phyloP scores from a whole-genome alignment of 2,888 invertebrate genomes.

The Pyrgus malvae region DNA sequence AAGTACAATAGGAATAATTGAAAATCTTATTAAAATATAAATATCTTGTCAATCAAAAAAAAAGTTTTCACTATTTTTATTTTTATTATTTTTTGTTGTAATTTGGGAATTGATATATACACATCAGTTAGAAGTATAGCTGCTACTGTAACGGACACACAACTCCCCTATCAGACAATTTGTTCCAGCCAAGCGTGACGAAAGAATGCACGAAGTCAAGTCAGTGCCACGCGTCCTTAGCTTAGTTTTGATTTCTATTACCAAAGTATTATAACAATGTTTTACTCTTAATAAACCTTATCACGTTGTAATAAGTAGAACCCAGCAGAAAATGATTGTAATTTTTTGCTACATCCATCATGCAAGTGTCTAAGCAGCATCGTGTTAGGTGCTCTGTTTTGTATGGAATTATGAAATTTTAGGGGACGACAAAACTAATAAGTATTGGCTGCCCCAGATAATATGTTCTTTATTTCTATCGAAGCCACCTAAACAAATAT shows the following conservation, averaged over 20 bases:
- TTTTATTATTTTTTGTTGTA: background rate
- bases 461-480: too few relatives aligned
- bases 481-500: too few relatives aligned
- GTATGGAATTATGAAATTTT: background rate
- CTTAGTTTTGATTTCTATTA: slow-evolving; percentile 47
- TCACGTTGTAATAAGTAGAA: background rate
- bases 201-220: slow-evolving; percentile 67
- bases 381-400: background rate
- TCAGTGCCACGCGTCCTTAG: slow-evolving; percentile 61
- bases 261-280: slow-evolving; percentile 48
- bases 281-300: slow-evolving; percentile 42
- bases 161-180: slow-evolving; percentile 65
- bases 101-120: too few relatives aligned
- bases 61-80: too few relatives aligned
- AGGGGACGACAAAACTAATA: too few relatives aligned
- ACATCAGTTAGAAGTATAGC: too few relatives aligned
- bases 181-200: slow-evolving; percentile 74
- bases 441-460: too few relatives aligned
- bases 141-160: slow-evolving; percentile 40
- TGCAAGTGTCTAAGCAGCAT: slow-evolving; percentile 2
- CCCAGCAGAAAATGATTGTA: background rate
- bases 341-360: slow-evolving; percentile 13
- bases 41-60: too few relatives aligned
- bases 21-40: too few relatives aligned
- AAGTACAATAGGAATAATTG: too few relatives aligned